phyloP scores from a whole-genome alignment of 2,888 invertebrate genomes.

The Apotomis turbidana region DNA sequence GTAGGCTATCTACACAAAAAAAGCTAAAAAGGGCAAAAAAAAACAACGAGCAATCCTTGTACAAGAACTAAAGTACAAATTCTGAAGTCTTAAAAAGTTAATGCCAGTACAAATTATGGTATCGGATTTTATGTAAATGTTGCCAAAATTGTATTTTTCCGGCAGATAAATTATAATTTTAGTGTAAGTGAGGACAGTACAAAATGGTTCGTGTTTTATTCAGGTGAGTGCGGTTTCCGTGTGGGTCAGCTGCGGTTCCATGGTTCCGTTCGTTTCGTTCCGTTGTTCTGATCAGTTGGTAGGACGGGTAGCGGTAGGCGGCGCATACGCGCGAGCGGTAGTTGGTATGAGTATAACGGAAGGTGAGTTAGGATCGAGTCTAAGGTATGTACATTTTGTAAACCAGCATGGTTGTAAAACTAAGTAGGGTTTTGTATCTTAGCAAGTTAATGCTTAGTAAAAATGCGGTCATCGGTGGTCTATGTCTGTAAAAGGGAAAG shows the following conservation, averaged over 20 bases:
- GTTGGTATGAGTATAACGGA: slow-evolving; percentile 57
- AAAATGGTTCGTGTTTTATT: slow-evolving; percentile 53
- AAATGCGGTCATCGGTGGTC: slow-evolving; percentile 79
- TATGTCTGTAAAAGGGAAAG: slow-evolving; percentile 82
- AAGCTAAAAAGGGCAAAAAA: slow-evolving; percentile 52
- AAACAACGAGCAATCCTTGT: slow-evolving; percentile 74
- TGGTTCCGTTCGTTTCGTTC: slow-evolving; percentile 37
- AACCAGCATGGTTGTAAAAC: slow-evolving; percentile 84
- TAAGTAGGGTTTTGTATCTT: slow-evolving; percentile 82
- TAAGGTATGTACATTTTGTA: slow-evolving; percentile 61
- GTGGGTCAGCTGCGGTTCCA: slow-evolving; percentile 42
- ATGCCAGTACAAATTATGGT: slow-evolving; percentile 81
- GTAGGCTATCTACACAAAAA: slow-evolving; percentile 55
- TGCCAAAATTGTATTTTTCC: slow-evolving; percentile 80
- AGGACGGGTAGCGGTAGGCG: slow-evolving; percentile 4
- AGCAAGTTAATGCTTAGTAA: slow-evolving; percentile 80
- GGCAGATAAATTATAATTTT: slow-evolving; percentile 69
- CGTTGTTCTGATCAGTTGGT: slow-evolving; percentile 23
- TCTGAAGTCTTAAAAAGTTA: slow-evolving; percentile 77
- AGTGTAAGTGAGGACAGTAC: slow-evolving; percentile 74
- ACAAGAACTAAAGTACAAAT: slow-evolving; percentile 82
- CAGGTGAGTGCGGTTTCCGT: slow-evolving; percentile 50
- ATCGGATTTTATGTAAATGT: slow-evolving; percentile 77
- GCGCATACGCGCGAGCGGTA: slow-evolving; percentile 39
- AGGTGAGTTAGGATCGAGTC: slow-evolving; percentile 63